Base-by-base conservation (phyloP, 1,140 invertebrate species). In the Acromyrmex charruanus region DNA sequence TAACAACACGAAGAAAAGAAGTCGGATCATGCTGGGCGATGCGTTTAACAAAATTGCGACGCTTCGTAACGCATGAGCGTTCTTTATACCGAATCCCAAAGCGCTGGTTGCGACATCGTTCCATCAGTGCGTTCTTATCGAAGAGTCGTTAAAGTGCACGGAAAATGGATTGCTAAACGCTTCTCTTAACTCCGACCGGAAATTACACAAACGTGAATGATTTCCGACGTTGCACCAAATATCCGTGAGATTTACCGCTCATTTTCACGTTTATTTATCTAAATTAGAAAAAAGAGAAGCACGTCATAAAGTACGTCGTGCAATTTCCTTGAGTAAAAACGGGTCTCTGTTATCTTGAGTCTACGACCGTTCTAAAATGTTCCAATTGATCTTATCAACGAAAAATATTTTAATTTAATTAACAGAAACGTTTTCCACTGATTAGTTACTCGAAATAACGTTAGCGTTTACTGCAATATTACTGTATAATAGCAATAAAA, bases 211-310 rank as follows among this genome's bases (percentile, higher is more conserved):
- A 77, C 55, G 39, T 9, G 21, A 12, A 18, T 35, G 55, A 69
- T 75, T 75, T 61, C 35, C 55, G 39, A 44, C 18, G 53, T 31
- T 49, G 39, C 58, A 14, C 35, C 12, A 44, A 55, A 51, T 39
- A 44, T 31, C 18, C 28, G 16, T 49, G 51, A 25, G 63, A 68
- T 55, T 63, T 53, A n/a, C 12, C 49, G 68, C 79, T 80, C 25
- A 71, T 90, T 87, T 84, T 87, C 79, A 25, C 74, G 31, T 12
- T 66, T 75, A 75, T 91, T 91, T 91, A 91, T 91, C 90, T 89
- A 91, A 91, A 91, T 91, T 91, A 85, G 53, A 89, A 90, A 90
- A 25, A 35, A 74, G 84, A 86, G 31, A 66, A 58, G 39, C 1
- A n/a, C 55, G 39, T 61, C 31, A 18, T 61, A 74, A 77, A 90